Base-by-base conservation (phyloP, 2,888 invertebrate species). In the Malachius bipustulatus region DNA sequence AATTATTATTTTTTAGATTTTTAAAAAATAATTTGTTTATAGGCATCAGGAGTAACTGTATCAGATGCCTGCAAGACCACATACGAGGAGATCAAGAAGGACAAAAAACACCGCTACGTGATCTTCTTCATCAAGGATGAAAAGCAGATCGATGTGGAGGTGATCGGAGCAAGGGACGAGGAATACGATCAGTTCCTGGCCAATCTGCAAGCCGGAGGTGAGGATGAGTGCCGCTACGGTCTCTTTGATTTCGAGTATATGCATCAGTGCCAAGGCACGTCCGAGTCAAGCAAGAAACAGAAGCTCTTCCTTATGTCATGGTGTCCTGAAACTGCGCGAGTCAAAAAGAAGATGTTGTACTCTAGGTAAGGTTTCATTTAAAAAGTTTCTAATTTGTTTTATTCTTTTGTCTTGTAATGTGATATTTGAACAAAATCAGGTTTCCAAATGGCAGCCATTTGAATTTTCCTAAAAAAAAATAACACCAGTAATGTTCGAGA, bases 241-340 rank as follows among this genome's bases (percentile, higher is more conserved):
- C 78, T 91, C 35, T 97, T 88, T 66, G 97, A 98, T 66, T 96
- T 96, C 61, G 91, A 94, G 69, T 97, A 94, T 69, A 89, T 89
- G 70, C 90, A 93, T 67, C 89, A 90, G 66, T 90, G 89, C 63
- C 91, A 93, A 67, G 93, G 93, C 62, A 93, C 93, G 56, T 89
- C 91, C 50, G 91, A 90, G 71, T 87, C 87, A 58, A 85, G 88
- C 64, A 93, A 91, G 77, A 93, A 93, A 80, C 91, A 94, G 67
- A 94, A 94, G 66, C 71, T 94, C 54, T 89, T 96, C 76, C 80
- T 94, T 62, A 90, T 96, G 87, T 89, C 89, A 62, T 93, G 93
- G 93, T 93, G 94, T 75, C 96, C 96, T 30, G 96, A 97, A 70
- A 89, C 87, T 64, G 93, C 97, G 56, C 90, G 89, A 71, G 80